A percentile compares a stretch with the other conserved stretches of the same genome.
Conservation (phyloP, 2,797 vertebrate genomes). For the Macroramphosus scolopax region DNA sequence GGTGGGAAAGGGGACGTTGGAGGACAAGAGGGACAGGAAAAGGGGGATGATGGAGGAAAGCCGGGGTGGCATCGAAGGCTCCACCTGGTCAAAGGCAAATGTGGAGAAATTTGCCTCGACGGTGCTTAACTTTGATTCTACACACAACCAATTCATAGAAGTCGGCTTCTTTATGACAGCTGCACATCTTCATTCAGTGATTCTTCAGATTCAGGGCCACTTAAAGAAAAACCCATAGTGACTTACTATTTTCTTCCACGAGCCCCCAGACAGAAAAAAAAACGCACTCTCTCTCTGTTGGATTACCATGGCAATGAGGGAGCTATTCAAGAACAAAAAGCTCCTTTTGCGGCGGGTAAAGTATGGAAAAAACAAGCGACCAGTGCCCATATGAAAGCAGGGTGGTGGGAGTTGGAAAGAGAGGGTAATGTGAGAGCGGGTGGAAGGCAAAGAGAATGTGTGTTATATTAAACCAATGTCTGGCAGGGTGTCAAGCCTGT, state of each 20-base stretch:
- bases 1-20: conserved; percentile 43
- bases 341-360: conserved; percentile 68
- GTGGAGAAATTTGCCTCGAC: background rate
- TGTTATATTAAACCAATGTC: conserved; percentile 75
- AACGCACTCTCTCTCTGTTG: conserved; percentile 61
- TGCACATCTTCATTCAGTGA: conserved; percentile 26
- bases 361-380: conserved; percentile 65
- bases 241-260: conserved; percentile 67
- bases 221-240: conserved; percentile 55
- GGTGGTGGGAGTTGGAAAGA: conserved; percentile 68
- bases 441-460: conserved; percentile 66
- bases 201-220: conserved; percentile 54
- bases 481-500: conserved; percentile 63
- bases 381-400: conserved; percentile 63
- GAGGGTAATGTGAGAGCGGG: conserved; percentile 70
- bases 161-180: conserved; percentile 5
- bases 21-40: conserved; percentile 61
- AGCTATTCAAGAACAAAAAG: conserved; percentile 75
- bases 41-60: conserved; percentile 44
- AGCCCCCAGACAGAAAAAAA: conserved; percentile 62
- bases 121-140: background rate
- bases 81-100: conserved; percentile 35
- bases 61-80: conserved; percentile 17
- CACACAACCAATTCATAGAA: background rate
- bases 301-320: conserved; percentile 77